Base-by-base conservation (phyloP, 2,888 invertebrate genomes). In the Drosophila mulleri region DNA sequence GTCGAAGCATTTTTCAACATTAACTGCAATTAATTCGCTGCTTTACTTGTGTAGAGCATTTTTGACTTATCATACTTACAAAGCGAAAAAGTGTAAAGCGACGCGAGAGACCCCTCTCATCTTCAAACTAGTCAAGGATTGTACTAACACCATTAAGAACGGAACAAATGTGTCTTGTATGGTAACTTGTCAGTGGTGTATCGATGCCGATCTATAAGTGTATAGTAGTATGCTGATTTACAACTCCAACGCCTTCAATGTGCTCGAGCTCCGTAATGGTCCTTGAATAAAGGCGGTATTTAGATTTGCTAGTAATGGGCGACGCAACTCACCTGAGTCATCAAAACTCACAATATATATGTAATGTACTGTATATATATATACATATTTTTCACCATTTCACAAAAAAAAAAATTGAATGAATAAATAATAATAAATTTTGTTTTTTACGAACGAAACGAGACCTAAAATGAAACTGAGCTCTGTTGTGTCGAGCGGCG, bases 231-330 rank as follows among this genome's bases (percentile, higher is more conserved):
- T 48, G 4, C 5, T 11, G n/a, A 11, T 1, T 32, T 20, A 20
- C 8, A 3, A 39, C 41, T 16, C 32, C n/a, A 59, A 47, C 37
- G 59, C 23, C 5, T 54, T 53, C 59, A 69, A 67, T 69, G 68
- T 59, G 68, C 29, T 59, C 53, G 59, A 67, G 59, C n/a, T 56
- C 52, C 52, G 44, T 0, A 61, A 16, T 14, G 14, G 12, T 32
- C 3, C 23, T 16, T 23, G 1, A 54, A 29, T 29, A n/a, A 12
- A 29, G 2, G 39, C 16, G 20, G 1, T 8, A 14, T 20, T 12
- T n/a, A 9, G 16, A 14, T 7, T 18, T 32, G 6, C 4, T 35
- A 20, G 9, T 32, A 18, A n/a, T 9, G n/a, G 2, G 8, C 7
- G 2, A 12, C 7, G 3, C 7, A 12, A 67, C 35, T 67, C 54